These are phyloP conservation scores for Heterodera carotae DNA, from an alignment of 1,140 invertebrate genomes.

Conservation along the genomic window DNA sequence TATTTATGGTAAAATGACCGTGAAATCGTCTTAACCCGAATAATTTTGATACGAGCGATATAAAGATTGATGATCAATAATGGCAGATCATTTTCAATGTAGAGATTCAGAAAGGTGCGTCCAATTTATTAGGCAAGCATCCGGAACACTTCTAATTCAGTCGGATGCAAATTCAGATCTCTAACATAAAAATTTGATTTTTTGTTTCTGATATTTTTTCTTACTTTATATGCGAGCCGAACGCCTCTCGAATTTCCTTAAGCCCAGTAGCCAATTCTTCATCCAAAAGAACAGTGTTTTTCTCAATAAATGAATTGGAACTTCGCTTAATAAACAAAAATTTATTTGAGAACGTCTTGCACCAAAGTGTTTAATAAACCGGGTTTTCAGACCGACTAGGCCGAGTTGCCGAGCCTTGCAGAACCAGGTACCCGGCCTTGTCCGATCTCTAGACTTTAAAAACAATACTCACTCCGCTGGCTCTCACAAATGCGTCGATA, in stretches of 20 bases:
- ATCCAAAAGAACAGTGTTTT: constrained; percentile 21
- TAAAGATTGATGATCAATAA: background rate
- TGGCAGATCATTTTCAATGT: background rate
- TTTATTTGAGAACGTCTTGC: background rate
- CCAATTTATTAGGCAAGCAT: constrained; percentile 5
- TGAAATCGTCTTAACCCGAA: too few relatives aligned
- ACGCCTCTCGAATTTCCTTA: constrained; percentile 19
- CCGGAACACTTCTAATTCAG: constrained; percentile 30
- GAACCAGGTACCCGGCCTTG: too few relatives aligned
- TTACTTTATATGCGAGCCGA: constrained; percentile 18
- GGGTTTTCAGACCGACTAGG: background rate
- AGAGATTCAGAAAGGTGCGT: background rate
- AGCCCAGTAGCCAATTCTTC: constrained; percentile 25
- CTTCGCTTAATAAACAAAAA: constrained; percentile 25
- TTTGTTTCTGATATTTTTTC: background rate
- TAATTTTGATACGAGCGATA: background rate
- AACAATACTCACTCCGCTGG: constrained; percentile 24
- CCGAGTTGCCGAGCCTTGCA: background rate
- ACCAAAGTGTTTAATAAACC: background rate
- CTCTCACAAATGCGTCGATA: constrained; percentile 36
- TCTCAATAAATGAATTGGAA: constrained; percentile 10
- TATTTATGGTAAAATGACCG: too few relatives aligned
- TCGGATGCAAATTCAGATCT: constrained; percentile 30
- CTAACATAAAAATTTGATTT: background rate
- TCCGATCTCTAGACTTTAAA: too few relatives aligned